These are phyloP conservation scores for Callipepla californica DNA, from an alignment of 2,113 vertebrate genomes.

Conservation along the genomic window DNA sequence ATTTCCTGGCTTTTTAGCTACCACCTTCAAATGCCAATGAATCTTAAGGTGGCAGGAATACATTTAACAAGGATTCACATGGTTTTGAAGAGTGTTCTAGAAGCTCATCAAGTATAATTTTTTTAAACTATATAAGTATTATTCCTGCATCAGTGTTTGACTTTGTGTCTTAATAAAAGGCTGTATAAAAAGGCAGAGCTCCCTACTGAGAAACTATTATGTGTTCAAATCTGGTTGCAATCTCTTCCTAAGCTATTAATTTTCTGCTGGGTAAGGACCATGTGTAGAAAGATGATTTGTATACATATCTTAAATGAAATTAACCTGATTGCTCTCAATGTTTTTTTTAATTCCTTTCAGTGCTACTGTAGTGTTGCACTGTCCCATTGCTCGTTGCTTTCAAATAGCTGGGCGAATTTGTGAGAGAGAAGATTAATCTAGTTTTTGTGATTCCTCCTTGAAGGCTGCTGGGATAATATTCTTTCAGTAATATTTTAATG, in stretches of 20 bases:
- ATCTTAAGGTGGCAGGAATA: neutral
- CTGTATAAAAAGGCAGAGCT: neutral
- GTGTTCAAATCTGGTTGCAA: neutral
- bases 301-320: neutral
- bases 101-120: neutral
- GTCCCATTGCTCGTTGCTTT: neutral
- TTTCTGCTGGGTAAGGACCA: neutral
- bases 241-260: neutral
- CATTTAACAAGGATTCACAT: neutral
- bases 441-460: neutral
- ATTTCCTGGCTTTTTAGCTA: neutral
- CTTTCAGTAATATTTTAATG: neutral
- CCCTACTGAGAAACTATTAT: neutral
- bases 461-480: neutral
- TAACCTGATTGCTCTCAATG: neutral
- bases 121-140: neutral
- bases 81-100: neutral
- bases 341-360: conserved; percentile 22
- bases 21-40: neutral
- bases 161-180: neutral
- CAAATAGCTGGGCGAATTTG: neutral
- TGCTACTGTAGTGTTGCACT: neutral
- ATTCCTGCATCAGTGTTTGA: neutral
- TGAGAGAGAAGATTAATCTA: neutral
- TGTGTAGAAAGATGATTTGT: neutral